Percentiles rank a stretch among this genome's conserved stretches.
Evolutionary conservation across 2,113 vertebrate genomes (phyloP).

Genomic region (Colossoma macropomum): DNA sequence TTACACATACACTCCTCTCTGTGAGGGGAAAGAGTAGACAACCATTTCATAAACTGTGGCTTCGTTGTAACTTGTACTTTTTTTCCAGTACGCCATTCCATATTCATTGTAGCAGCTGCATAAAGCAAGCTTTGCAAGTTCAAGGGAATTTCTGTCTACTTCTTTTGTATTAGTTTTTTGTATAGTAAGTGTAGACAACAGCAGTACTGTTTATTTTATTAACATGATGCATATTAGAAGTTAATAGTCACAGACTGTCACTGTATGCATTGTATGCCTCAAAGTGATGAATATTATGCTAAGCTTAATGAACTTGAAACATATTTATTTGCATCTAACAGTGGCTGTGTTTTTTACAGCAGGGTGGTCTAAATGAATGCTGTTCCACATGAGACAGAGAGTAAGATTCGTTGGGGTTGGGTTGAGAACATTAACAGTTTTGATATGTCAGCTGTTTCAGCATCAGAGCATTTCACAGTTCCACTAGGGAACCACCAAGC

Average conservation of each 20-base stretch:
- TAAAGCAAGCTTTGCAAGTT: background rate
- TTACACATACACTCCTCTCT: background rate
- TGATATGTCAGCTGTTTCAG: slow-evolving; percentile 60
- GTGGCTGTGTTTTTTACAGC: background rate
- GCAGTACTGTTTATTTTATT: background rate
- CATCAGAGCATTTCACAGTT: slow-evolving; percentile 57
- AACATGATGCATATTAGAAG: background rate
- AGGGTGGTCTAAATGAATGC: background rate
- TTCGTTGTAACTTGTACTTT: background rate
- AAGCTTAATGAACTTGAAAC: background rate
- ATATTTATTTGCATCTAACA: background rate
- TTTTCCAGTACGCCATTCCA: background rate
- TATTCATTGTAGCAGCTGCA: background rate
- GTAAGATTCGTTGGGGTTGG: background rate
- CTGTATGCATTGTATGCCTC: background rate
- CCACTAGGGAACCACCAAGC: slow-evolving; percentile 59
- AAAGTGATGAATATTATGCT: background rate
- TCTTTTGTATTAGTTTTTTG: background rate
- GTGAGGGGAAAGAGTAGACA: background rate
- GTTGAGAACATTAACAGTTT: slow-evolving; percentile 25
- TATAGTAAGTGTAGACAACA: background rate
- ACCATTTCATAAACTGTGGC: background rate
- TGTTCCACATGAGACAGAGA: background rate
- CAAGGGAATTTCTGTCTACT: background rate
- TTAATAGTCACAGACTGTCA: background rate